Base-by-base conservation (phyloP, 2,113 vertebrate species). In the Apteryx mantelli region DNA sequence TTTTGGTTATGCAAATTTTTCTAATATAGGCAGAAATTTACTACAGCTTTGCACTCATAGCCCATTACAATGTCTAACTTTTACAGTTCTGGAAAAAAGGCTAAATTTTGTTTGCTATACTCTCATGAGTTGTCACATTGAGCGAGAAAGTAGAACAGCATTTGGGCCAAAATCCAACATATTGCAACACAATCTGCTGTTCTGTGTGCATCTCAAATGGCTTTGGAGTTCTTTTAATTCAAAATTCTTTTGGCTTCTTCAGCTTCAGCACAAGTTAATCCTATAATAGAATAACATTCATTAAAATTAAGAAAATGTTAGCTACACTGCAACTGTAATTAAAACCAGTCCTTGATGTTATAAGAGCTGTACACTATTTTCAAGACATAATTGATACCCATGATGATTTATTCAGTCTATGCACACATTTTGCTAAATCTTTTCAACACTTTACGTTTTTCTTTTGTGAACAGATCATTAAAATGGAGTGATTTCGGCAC, bases 271-370 rank as follows among this genome's bases (percentile, higher is more conserved):
- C 50, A 66, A 83, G n/a, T 86, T 92, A 81, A 86, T 77, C 20
- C 30, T 61, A 13, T 79, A 86, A 81, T 24, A 85, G 65, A 92
- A 91, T 42, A 68, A 42, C 50, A 76, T 46, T 94, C 68, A 58
- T 73, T 85, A 73, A 92, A 96, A 97, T 79, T 86, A 94, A 68
- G 86, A 76, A 94, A 90, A 95, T 32, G 55, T 90, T 86, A 89
- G 48, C 82, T 82, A 61, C 55, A 32, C 65, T 77, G 63, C 73
- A 94, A 82, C 82, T n/a, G 28, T 92, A 91, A 91, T 71, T 80
- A 92, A 94, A 71, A 50, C n/a, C 52, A 52, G 34, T 74, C 88
- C 87, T 96, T 68, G 69, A 58, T 69, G 53, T 79, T 84, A 15
- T 69, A 84, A 86, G 69, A 93, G 69, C 84, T 85, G 20, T 70